Base-by-base conservation (phyloP, 2,888 invertebrate genomes). In the Drosophila affinis region DNA sequence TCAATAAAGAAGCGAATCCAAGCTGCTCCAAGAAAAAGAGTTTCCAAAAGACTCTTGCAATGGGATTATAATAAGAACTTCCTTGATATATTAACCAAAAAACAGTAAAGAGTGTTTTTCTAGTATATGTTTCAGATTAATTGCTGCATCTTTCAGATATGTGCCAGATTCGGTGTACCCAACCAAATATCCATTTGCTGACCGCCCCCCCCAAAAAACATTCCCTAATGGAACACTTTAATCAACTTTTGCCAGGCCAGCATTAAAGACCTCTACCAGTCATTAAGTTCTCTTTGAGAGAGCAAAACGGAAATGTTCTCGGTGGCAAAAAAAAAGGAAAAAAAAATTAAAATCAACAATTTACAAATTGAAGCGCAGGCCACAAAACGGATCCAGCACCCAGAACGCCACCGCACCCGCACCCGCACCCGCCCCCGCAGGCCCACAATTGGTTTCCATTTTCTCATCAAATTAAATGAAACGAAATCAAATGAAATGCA, bases 301-400 rank as follows among this genome's bases (percentile, higher is more conserved):
- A 39, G n/a, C 0, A 39, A 34, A 14, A 34, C 34, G 1, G 4
- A 14, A 9, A 44, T 32, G 29, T 51, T 49, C 24, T 6, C 12
- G n/a, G 21, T 47, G 10, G 39, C 29, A 14, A 29, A 9, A 29
- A 21, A 21, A 21, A 21, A 9, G n/a, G 5, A 29, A 59, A 24
- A 63, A 21, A 63, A 49, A 48, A 9, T 12, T 39, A 18, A 65
- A 72, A 65, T 56, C 71, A 58, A 71, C 68, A 63, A 46, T 67
- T 76, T 74, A 54, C 45, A 77, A 68, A 61, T 62, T 58, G 59
- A 69, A 69, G 53, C 48, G 59, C 69, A 52, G 46, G 69, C 69
- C 68, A 59, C 68, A 69, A 69, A 69, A 53, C 34, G 53, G 44
- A 57, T 45, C 39, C 46, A 45, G 18, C 29, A 9, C 21, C 21